Base-by-base conservation (phyloP, 2,888 invertebrate genomes). In the Eubasilissa splendida region DNA sequence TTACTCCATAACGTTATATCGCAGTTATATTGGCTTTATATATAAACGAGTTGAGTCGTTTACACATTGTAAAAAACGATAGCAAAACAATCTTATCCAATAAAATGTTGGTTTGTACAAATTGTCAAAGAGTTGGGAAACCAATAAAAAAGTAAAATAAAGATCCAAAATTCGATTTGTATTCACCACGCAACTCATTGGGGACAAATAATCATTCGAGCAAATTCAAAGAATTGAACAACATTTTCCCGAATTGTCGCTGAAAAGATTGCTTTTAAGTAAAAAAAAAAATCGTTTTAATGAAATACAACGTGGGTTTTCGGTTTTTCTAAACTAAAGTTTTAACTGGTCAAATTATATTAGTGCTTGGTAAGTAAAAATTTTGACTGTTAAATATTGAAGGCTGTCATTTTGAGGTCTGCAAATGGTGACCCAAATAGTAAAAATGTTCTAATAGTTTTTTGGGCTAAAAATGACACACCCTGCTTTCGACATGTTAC, bases 191-290 rank as follows among this genome's bases (percentile, higher is more conserved):
- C 8, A 68, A 68, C 66, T 68, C 68, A 68, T 50, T 50, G 68
- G 68, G 68, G 68, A 68, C 68, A 50, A 68, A 68, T 68, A 68
- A 50, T 14, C 68, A 68, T 68, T 52, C 42, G 14, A 52, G 52
- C 68, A n/a, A 42, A 50, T 50, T 68, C 68, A 10, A 50, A 63
- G 50, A 50, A 52, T 68, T 50, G 42, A 68, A 68, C 68, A 52
- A n/a, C 42, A 68, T 50, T 42, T 50, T 42, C 68, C 50, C 9
- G n/a, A n/a, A 11, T 11, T 50, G 50, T 50, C 42, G 33, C 12
- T 68, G 68, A 14, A 68, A 68, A 68, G 68, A 68, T 68, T 50
- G 50, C 68, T 68, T 68, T 66, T 68, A 52, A 68, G 68, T 50
- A 68, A 68, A 68, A 42, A 68, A 42, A 31, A 63, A 42, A 22